phyloP scores from a whole-genome alignment of 2,797 vertebrate genomes.

The Cygnus olor region DNA sequence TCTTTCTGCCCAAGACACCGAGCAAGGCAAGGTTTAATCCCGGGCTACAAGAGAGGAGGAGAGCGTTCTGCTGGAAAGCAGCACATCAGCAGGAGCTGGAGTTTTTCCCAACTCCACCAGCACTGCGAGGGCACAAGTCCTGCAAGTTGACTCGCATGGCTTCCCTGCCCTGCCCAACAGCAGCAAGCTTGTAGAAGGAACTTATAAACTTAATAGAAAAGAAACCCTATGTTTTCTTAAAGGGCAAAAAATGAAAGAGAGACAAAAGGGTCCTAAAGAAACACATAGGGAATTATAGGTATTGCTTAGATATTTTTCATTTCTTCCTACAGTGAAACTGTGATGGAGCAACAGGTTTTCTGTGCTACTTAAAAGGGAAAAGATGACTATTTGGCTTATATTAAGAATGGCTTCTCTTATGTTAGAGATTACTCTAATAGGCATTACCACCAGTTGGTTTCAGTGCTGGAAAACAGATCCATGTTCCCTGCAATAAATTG shows the following conservation, averaged over 20 bases:
- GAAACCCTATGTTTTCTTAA: neutral
- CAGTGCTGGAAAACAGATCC: slow-evolving; percentile 15
- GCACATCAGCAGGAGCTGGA: neutral
- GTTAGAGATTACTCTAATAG: neutral
- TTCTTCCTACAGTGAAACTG: neutral
- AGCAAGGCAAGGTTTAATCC: slow-evolving; percentile 17
- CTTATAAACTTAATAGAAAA: neutral
- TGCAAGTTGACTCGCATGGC: slow-evolving; percentile 24
- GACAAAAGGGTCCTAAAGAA: neutral
- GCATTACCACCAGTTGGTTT: neutral
- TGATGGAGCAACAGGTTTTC: neutral
- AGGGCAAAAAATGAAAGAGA: rapidly evolving
- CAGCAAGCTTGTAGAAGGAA: neutral
- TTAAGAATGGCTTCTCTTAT: neutral
- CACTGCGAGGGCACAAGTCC: slow-evolving; percentile 7
- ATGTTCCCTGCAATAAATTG: slow-evolving; percentile 51
- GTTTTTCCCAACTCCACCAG: neutral
- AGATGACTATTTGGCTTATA: neutral
- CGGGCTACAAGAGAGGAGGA: neutral
- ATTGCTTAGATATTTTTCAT: no score
- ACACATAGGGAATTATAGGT: neutral
- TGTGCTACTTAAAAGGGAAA: neutral
- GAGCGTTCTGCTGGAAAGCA: neutral
- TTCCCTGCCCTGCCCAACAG: neutral
- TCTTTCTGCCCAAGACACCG: neutral